phyloP scores from a whole-genome alignment of 1,140 invertebrate genomes.

The Psix sp. region DNA sequence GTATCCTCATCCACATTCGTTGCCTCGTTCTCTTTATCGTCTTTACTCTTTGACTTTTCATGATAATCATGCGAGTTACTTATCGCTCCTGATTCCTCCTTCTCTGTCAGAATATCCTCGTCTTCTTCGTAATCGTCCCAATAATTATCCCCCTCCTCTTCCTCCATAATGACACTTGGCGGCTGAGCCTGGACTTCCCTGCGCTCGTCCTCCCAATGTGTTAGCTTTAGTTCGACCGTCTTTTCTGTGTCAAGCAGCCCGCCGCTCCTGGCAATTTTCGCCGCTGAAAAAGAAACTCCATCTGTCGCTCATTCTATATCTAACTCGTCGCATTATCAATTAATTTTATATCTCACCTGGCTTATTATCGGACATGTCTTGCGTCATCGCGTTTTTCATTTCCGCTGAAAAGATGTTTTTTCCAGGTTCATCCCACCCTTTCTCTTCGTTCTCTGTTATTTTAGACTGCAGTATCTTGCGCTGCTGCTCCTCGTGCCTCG shows the following conservation, averaged over 20 bases:
- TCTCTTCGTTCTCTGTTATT: conserved; percentile 25
- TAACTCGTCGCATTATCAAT: not conserved
- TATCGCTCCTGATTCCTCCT: conserved; percentile 30
- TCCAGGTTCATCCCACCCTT: conserved; percentile 14
- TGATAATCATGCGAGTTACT: conserved; percentile 29
- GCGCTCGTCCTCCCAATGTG: not conserved
- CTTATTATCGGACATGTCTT: not conserved
- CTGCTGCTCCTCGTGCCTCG: conserved; percentile 17
- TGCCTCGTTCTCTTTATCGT: not conserved
- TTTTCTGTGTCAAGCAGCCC: too few relatives aligned
- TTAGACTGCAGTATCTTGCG: conserved; percentile 22
- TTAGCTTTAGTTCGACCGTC: conserved; percentile 22
- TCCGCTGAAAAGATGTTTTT: conserved; percentile 19
- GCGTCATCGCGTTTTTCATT: conserved; percentile 35
- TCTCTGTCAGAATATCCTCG: conserved; percentile 18
- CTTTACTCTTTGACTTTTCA: conserved; percentile 17
- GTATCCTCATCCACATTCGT: conserved; percentile 22
- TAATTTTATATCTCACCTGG: conserved; percentile 39
- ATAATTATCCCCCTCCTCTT: conserved; percentile 27
- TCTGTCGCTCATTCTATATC: too few relatives aligned
- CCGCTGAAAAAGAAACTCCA: too few relatives aligned
- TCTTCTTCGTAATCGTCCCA: conserved; percentile 47
- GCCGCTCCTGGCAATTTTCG: too few relatives aligned
- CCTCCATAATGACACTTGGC: conserved; percentile 30
- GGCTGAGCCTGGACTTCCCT: conserved; percentile 5